Conservation (phyloP, 2,113 vertebrate species). For the Taurulus bubalis region DNA sequence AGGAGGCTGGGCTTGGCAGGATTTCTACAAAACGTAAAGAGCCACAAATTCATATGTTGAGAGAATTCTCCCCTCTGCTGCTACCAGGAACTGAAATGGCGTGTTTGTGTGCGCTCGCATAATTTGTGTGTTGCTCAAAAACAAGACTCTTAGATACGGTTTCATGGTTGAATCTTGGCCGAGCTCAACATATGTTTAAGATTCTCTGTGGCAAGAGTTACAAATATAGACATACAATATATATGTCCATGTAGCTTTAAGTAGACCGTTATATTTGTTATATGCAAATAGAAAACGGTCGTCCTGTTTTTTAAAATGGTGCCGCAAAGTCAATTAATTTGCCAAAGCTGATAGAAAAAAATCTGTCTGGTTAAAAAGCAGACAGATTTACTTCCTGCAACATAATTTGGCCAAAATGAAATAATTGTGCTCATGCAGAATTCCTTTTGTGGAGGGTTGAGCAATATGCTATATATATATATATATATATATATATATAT, state of each 20-base stretch:
- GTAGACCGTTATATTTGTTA: neutral
- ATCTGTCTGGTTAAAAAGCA: neutral
- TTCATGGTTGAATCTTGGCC: slow-evolving; percentile 32
- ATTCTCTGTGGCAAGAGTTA: slow-evolving; percentile 2
- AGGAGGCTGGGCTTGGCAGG: neutral
- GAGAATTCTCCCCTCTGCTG: slow-evolving; percentile 31
- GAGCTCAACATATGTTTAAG: slow-evolving; percentile 23
- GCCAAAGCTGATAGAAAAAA: neutral
- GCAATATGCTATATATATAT: neutral
- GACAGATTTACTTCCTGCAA: no score
- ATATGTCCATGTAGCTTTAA: neutral
- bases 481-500: neutral
- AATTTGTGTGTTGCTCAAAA: slow-evolving; percentile 6
- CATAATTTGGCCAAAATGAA: neutral
- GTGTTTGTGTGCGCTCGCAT: neutral
- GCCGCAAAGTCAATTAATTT: neutral
- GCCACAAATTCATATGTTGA: slow-evolving; percentile 41
- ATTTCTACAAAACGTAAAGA: slow-evolving; percentile 53
- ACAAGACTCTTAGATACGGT: slow-evolving; percentile 37
- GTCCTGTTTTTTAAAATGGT: neutral
- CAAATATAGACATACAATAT: slow-evolving; percentile 32
- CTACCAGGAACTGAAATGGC: slow-evolving; percentile 5
- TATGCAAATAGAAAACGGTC: neutral
- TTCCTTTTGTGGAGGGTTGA: neutral
- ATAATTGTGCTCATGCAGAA: neutral